Percentiles rank a stretch among this genome's conserved stretches.
Evolutionary conservation across 2,888 invertebrate species (phyloP).

Genomic region (Cancer borealis): DNA sequence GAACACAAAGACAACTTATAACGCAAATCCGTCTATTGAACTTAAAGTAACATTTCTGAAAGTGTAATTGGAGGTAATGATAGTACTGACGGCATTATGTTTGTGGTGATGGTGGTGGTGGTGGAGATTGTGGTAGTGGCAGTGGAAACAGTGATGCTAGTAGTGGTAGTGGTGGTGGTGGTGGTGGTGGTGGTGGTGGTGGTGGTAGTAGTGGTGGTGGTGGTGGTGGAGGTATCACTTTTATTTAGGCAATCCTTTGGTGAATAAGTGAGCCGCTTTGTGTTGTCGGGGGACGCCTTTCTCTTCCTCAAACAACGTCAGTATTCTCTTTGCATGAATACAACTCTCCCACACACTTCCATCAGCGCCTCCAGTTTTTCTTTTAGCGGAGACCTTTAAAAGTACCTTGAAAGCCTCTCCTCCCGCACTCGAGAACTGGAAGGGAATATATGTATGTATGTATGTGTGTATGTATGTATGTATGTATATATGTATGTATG

Average conservation of each 20-base stretch:
- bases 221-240: neutral
- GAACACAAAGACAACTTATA: too few relatives aligned
- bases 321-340: constrained; percentile 38
- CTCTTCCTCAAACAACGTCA: neutral
- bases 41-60: neutral
- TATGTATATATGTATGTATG: too few relatives aligned
- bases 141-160: neutral
- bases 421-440: neutral
- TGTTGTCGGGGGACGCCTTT: neutral
- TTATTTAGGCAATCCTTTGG: constrained; percentile 30
- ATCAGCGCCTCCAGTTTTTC: neutral
- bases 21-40: neutral
- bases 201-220: neutral
- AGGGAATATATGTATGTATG: neutral
- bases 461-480: too few relatives aligned
- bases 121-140: neutral
- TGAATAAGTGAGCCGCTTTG: neutral
- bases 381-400: neutral
- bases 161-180: neutral
- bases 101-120: neutral
- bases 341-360: neutral
- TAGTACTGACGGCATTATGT: too few relatives aligned
- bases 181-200: neutral
- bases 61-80: neutral
- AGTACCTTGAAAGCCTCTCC: constrained; percentile 2